Base-by-base conservation (phyloP, 2,797 vertebrate species). In the Pseudochirops cupreus region DNA sequence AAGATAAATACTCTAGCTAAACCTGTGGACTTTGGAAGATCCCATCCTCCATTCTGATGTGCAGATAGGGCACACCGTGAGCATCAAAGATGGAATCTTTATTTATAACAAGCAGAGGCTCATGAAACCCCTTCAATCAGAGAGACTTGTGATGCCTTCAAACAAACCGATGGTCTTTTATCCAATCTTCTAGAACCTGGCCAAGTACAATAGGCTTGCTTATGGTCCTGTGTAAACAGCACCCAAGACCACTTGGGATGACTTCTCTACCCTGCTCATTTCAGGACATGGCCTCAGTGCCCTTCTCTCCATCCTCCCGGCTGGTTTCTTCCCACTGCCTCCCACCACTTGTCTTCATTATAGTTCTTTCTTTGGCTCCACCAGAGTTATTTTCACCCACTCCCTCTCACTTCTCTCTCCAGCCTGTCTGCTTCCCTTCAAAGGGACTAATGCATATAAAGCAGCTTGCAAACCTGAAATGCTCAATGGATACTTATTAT, bases 311-410 rank as follows among this genome's bases (percentile, higher is more conserved):
- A 18, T 39, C 67, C 6, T 82, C n/a, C n/a, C 3, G 21, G 58
- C 13, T 67, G 67, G 74, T 62, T 33, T 2, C 58, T 56, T 58
- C 53, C 92, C 90, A 62, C 16, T 57, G 92, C 94, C 93, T 94
- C 33, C 90, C 91, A 24, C 91, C 3, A 9, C 11, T 93, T 26
- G 24, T 33, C 31, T 92, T 13, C 28, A 0, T 90, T 90, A 16
- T 31, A 53, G 5, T 93, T 90, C 46, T 97, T 92, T 95, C 39
- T 95, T 56, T 18, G 52, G 0, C 53, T 56, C 92, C 93, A 95
- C 56, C 53, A 93, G 54, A 28, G 50, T 92, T 54, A 33, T 3
- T 56, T 55, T 90, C 33, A 10, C 91, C 91, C 12, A 4, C 53
- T 93, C 33, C 82, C 31, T 92, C n/a, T 55, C 1, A 13, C 26